These are phyloP conservation scores for Apogon talboti DNA, from an alignment of 2,797 vertebrate species.

Conservation along the genomic window DNA sequence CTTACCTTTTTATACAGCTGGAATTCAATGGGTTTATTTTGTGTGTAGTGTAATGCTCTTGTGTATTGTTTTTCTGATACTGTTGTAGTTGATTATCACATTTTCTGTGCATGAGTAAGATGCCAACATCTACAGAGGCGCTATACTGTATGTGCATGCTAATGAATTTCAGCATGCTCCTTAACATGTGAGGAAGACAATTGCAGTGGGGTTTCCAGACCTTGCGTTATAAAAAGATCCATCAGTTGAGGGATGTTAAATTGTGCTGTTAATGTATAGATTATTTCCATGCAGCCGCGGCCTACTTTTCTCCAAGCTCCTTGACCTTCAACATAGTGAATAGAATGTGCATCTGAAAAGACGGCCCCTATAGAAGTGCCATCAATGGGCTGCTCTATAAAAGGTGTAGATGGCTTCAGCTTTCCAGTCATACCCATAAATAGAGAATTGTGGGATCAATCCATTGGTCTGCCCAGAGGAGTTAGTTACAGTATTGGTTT, in stretches of 20 bases:
- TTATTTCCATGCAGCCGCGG: constrained; percentile 26
- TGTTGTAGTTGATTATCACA: constrained; percentile 51
- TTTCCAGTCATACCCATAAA: constrained; percentile 49
- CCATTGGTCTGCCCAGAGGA: constrained; percentile 30
- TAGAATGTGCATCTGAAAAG: constrained; percentile 13
- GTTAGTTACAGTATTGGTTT: constrained; percentile 34
- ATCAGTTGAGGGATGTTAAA: neutral
- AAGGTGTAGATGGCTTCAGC: constrained; percentile 25
- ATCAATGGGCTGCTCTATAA: constrained; percentile 34
- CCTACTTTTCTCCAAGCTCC: constrained; percentile 53
- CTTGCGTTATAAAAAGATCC: constrained; percentile 4
- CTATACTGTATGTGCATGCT: constrained; percentile 45
- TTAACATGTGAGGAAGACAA: constrained; percentile 10
- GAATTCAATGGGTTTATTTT: constrained; percentile 11
- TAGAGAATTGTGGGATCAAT: constrained; percentile 22
- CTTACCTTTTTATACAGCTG: neutral
- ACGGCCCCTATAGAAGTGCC: constrained; percentile 31
- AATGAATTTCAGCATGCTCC: constrained; percentile 53
- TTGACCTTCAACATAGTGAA: constrained; percentile 56
- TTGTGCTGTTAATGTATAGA: neutral
- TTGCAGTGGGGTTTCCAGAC: constrained; percentile 1
- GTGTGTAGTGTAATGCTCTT: constrained; percentile 2
- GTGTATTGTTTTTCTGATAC: constrained; percentile 23
- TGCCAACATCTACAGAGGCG: constrained; percentile 45
- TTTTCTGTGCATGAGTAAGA: constrained; percentile 24